Base-by-base conservation (phyloP, 2,888 invertebrate genomes). In the Plebejus anna region DNA sequence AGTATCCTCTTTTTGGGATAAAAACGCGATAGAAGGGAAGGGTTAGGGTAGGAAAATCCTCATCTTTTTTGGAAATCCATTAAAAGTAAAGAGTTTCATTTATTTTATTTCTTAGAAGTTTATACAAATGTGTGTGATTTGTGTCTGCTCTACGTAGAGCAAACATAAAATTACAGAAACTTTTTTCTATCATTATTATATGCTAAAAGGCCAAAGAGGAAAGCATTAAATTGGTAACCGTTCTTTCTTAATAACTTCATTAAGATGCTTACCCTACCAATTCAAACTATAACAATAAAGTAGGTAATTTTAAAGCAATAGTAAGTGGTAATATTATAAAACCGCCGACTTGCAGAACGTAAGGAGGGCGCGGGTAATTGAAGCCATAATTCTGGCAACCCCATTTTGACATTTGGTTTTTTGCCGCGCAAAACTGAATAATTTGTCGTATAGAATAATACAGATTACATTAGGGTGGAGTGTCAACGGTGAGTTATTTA, bases 331-430 rank as follows among this genome's bases (percentile, higher is more conserved):
- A 81, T 81, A 80, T 79, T 80, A 84, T 87, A 88, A 86, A 86
- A 83, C 82, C 82, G 84, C 84, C 81, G 84, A 85, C 80, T 86
- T 84, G 90, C 88, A 86, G 85, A 88, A 87, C 87, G 86, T 88
- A 90, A 91, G 90, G 87, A 83, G 83, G 84, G 84, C 85, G 84
- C 84, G 83, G 84, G 88, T 93, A 93, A 94, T 94, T 93, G 93
- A 88, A 90, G 88, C 88, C 84, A 93, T 94, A 92, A 92, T 87
- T 93, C 90, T 91, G 88, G 89, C 90, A 88, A 84, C 91, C 92
- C 91, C 89, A 86, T 83, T 91, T 91, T 92, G 93, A 93, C 93
- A 92, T 93, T 93, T 92, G 89, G 88, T 85, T 91, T 91, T 86
- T 82, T 83, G 81, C 81, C 87, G 85, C 88, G 85, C 86, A 85